Evolutionary conservation across 2,797 vertebrate genomes (phyloP).

Genomic region (Pterois miles): DNA sequence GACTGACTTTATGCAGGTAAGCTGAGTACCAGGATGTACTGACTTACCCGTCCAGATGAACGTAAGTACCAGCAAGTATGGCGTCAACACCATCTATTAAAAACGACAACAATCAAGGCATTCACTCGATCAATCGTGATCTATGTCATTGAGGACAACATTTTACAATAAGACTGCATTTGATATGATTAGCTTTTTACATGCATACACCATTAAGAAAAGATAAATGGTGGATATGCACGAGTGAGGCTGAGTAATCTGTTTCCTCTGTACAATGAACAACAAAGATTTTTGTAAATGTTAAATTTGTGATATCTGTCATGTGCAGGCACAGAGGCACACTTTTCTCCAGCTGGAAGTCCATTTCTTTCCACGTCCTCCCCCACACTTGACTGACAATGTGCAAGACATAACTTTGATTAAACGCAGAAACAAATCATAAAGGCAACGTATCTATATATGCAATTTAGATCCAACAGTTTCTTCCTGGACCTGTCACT

Average conservation of each 20-base stretch:
- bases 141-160: neutral
- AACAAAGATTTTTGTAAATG: neutral
- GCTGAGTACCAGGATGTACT: neutral
- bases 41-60: slow-evolving; percentile 57
- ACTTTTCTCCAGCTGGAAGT: slow-evolving; percentile 12
- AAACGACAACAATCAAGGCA: neutral
- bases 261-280: neutral
- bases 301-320: neutral
- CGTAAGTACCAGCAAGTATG: slow-evolving; percentile 15
- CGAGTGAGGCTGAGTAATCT: neutral
- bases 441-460: neutral
- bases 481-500: neutral
- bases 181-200: neutral
- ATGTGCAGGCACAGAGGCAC: neutral
- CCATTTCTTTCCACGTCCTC: neutral
- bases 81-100: slow-evolving; percentile 55
- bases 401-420: neutral
- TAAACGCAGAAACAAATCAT: neutral
- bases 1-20: neutral
- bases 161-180: neutral
- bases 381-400: neutral
- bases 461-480: too few relatives aligned
- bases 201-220: neutral
- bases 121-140: neutral
- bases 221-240: neutral